Conservation (phyloP, 2,113 vertebrate species). For the Phyllostomus discolor region DNA sequence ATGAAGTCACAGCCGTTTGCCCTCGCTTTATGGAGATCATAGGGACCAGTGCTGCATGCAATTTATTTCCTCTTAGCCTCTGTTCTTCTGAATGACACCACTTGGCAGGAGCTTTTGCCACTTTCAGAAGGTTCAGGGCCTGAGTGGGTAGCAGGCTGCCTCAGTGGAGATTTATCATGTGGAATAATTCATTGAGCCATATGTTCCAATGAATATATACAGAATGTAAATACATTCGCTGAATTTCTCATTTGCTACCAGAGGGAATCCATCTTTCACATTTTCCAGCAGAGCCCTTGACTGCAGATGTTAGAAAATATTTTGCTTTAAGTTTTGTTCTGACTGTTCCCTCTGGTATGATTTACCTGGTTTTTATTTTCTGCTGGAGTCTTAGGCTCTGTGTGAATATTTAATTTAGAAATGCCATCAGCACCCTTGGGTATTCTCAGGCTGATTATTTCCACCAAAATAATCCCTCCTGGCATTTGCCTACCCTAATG, state of each 20-base stretch:
- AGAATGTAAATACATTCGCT: constrained; percentile 61
- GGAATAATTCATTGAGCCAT: constrained; percentile 73
- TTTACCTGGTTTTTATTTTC: constrained; percentile 64
- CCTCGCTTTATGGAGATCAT: not conserved
- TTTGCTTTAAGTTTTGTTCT: constrained; percentile 67
- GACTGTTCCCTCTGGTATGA: constrained; percentile 48
- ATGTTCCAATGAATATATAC: constrained; percentile 68
- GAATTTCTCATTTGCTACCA: constrained; percentile 69
- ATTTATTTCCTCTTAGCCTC: constrained; percentile 39
- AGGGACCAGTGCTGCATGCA: not conserved
- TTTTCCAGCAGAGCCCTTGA: constrained; percentile 59
- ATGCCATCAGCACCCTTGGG: constrained; percentile 3
- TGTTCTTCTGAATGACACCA: constrained; percentile 51
- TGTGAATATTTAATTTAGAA: constrained; percentile 58
- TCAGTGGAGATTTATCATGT: constrained; percentile 71
- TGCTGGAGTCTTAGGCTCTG: constrained; percentile 46
- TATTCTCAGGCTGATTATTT: constrained; percentile 39
- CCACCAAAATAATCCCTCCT: constrained; percentile 33
- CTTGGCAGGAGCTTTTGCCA: constrained; percentile 66
- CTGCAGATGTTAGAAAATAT: constrained; percentile 66
- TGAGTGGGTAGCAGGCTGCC: constrained; percentile 65
- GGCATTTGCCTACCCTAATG: constrained; percentile 6
- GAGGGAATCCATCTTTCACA: constrained; percentile 63
- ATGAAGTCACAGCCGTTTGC: not conserved
- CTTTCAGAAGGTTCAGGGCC: constrained; percentile 63